Percentiles rank a stretch among this genome's conserved stretches.
phyloP scores from a whole-genome alignment of 2,113 vertebrate genomes.

The Oriolus oriolus region DNA sequence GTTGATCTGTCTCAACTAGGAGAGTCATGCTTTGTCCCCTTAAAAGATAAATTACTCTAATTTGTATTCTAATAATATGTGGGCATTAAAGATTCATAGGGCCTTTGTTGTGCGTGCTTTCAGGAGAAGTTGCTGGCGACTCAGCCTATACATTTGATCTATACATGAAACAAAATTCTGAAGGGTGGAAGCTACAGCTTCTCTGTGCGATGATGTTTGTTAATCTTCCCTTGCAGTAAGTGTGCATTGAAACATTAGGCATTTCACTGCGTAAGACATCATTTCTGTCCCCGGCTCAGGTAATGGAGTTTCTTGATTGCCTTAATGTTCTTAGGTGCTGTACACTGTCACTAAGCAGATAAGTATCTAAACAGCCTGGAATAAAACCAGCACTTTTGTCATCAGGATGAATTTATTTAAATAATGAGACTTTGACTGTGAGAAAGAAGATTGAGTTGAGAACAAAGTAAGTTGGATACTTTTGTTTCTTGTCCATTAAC shows the following conservation, averaged over 20 bases:
- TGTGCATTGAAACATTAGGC: neutral
- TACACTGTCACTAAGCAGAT: neutral
- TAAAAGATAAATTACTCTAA: neutral
- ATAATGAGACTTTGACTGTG: conserved; percentile 4
- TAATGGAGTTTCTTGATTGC: conserved; percentile 22
- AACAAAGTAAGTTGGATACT: conserved; percentile 26
- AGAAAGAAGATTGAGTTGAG: conserved; percentile 6
- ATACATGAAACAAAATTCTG: neutral
- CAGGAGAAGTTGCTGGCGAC: neutral
- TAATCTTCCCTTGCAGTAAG: neutral
- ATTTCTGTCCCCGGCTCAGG: neutral
- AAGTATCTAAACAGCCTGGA: neutral
- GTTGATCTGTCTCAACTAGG: neutral
- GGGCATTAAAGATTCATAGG: neutral
- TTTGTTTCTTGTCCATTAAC: neutral
- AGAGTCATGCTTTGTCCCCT: neutral
- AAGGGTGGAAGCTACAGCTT: neutral
- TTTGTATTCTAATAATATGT: neutral
- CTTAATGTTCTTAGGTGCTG: neutral
- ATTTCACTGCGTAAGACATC: neutral
- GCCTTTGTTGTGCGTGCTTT: neutral
- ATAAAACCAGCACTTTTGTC: conserved; percentile 33
- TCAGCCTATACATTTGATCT: neutral
- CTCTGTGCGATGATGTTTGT: neutral
- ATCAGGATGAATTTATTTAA: conserved; percentile 31